Base-by-base conservation (phyloP, 1,140 invertebrate genomes). In the Drosophila tsacasi region DNA sequence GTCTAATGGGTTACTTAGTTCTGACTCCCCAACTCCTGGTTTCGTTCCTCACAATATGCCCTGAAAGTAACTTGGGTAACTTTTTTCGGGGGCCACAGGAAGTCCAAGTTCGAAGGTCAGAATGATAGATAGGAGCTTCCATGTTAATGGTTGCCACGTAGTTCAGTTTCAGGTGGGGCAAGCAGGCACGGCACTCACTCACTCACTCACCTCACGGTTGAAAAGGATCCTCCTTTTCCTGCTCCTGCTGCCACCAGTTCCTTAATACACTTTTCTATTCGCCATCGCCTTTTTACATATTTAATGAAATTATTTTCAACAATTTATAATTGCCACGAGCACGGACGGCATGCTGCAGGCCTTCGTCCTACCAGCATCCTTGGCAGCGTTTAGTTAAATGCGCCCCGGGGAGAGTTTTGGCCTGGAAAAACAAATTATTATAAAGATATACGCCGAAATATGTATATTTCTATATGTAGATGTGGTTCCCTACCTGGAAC, bases 301-400 rank as follows among this genome's bases (percentile, higher is more conserved):
- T 89, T 90, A 89, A 89, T 89, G 85, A 90, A 89, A 89, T 89
- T 89, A 89, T 89, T 90, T 90, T 85, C 85, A 90, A 89, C 85
- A 90, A 89, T 89, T 89, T 89, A 89, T 89, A 89, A 89, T 89
- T 89, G 85, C 85, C 81, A 90, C 81, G 85, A 76, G 79, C 85
- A 89, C 15, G 47, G 47, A 59, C 50, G 27, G 58, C 12, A 30
- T 30, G 58, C 44, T 58, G 37, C 30, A 62, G 37, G 39, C 35
- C 47, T n/a, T 8, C 39, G 39, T 25, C 54, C 32, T 21, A 19
- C 25, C 40, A 40, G 39, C 42, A 25, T 55, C 49, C 72, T 77
- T 47, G 55, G 61, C 64, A 60, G 79, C 71, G 68, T 85, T 90
- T 89, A 84, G 72, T 75, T 89, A 90, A 90, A 89, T 85, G 85